Evolutionary conservation across 2,797 vertebrate species (phyloP).

Genomic region (Sebastes cheni): DNA sequence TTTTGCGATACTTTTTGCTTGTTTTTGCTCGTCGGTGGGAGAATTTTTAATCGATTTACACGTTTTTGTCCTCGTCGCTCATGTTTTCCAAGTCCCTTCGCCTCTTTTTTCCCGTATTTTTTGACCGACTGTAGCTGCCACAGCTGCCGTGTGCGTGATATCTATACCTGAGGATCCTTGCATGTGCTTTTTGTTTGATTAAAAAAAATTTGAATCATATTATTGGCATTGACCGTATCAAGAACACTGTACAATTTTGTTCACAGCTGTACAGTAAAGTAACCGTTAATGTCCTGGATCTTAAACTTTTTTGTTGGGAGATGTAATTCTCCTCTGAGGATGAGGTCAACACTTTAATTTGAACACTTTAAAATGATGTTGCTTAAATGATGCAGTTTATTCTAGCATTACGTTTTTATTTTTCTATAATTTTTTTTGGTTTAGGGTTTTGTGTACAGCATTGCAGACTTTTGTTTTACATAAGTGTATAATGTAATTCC

Average conservation of each 20-base stretch:
- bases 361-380: background rate
- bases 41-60: background rate
- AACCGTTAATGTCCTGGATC: background rate
- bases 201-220: background rate
- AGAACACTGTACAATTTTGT: constrained; percentile 20
- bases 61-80: background rate
- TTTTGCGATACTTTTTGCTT: background rate
- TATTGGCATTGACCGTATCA: constrained; percentile 6
- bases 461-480: constrained; percentile 42
- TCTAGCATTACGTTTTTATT: constrained; percentile 15
- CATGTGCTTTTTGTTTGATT: constrained; percentile 41
- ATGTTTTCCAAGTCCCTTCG: background rate
- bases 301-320: background rate
- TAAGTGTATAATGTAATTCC: constrained; percentile 52
- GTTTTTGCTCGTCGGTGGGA: background rate
- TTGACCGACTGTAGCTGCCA: background rate
- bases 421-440: background rate
- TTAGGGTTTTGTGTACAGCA: constrained; percentile 41
- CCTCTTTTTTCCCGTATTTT: background rate
- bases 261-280: constrained; percentile 5
- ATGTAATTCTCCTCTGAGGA: background rate
- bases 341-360: constrained; percentile 12
- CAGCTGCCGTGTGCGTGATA: background rate
- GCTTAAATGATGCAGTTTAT: constrained; percentile 8
- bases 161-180: constrained; percentile 22